Evolutionary conservation across 35 echinoderm and acorn worm species (phyloP).

Genomic region (Eucidaris tribuloides): DNA sequence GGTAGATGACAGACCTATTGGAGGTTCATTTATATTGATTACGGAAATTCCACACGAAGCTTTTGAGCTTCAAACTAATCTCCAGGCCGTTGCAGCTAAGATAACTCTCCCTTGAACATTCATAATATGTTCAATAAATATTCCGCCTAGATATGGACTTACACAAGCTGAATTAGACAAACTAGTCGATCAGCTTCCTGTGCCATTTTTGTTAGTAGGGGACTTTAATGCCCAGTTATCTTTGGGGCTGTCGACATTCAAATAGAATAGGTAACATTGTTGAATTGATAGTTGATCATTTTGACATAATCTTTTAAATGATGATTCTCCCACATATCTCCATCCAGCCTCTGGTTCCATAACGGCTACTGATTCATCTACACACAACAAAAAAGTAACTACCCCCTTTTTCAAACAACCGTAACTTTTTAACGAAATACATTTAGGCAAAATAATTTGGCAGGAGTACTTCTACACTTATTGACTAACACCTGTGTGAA

Average conservation of each 20-base stretch:
- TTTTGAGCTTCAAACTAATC: neutral
- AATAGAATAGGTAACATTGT: slow-evolving; percentile 1
- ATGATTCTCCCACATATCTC: slow-evolving; percentile 10
- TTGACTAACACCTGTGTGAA: too few relatives aligned
- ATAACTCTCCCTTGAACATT: neutral
- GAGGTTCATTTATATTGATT: neutral
- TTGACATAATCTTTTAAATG: slow-evolving; percentile 30
- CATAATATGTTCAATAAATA: neutral
- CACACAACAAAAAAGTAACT: too few relatives aligned
- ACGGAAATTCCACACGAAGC: neutral
- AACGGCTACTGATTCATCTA: slow-evolving; percentile 4
- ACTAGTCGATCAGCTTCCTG: slow-evolving; percentile 4
- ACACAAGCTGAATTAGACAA: neutral
- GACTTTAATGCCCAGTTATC: slow-evolving; percentile 13
- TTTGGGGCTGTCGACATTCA: neutral
- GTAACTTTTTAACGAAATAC: too few relatives aligned
- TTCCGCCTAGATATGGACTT: slow-evolving; percentile 2
- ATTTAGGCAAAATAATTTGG: too few relatives aligned
- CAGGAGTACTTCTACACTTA: too few relatives aligned
- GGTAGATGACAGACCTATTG: neutral
- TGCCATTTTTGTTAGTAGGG: neutral
- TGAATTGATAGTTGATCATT: neutral
- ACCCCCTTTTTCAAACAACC: too few relatives aligned
- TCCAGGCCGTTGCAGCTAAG: neutral
- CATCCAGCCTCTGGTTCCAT: neutral